phyloP scores from a whole-genome alignment of 2,113 vertebrate species.

The Aspidoscelis tigris region DNA sequence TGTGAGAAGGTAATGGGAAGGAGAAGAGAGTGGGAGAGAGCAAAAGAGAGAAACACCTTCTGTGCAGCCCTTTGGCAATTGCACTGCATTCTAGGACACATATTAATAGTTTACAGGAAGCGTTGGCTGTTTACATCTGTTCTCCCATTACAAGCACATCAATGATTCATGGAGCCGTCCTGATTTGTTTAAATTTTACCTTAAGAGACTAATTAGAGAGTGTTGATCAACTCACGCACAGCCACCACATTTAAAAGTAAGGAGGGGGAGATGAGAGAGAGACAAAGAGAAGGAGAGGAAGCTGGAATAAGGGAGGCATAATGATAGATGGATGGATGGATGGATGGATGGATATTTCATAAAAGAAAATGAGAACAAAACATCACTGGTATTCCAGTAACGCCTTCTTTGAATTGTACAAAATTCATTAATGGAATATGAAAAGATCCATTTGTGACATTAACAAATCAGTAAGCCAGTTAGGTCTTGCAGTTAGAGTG shows the following conservation, averaged over 20 bases:
- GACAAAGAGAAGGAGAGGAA: neutral
- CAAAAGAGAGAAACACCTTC: neutral
- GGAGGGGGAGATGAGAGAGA: neutral
- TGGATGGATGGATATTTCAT: neutral
- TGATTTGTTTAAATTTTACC: constrained; percentile 19
- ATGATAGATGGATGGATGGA: no score
- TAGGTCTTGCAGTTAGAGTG: no score
- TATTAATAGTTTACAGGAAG: constrained; percentile 42
- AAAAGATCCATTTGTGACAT: no score
- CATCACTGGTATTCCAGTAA: neutral
- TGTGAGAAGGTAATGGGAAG: constrained; percentile 9
- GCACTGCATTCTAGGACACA: constrained; percentile 21
- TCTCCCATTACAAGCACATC: constrained; percentile 33
- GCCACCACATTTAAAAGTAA: neutral
- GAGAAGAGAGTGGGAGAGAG: neutral
- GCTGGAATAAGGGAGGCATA: neutral
- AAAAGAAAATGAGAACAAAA: neutral
- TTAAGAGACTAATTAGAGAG: constrained; percentile 23
- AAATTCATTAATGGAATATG: neutral
- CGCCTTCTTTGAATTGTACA: neutral
- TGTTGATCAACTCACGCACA: constrained; percentile 7
- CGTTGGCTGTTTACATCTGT: constrained; percentile 48
- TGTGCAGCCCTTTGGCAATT: constrained; percentile 14
- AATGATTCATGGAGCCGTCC: constrained; percentile 34
- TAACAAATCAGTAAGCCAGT: no score